Conservation (phyloP, 2,113 vertebrate species). For the Macrotus californicus region DNA sequence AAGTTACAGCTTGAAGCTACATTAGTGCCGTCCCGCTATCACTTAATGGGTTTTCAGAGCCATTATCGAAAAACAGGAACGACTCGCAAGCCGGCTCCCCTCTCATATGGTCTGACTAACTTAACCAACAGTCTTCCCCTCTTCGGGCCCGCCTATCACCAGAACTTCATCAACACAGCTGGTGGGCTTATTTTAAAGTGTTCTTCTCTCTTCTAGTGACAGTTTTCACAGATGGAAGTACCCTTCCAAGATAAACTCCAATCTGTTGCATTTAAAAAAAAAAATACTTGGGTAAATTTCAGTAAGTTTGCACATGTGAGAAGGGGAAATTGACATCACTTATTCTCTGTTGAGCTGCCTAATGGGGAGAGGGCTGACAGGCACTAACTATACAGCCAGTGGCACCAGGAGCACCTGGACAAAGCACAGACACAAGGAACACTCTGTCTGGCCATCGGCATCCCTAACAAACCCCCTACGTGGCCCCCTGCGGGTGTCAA, state of each 20-base stretch:
- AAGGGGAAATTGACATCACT: constrained; percentile 54
- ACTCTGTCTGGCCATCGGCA: background rate
- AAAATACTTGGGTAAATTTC: constrained; percentile 62
- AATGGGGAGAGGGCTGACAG: background rate
- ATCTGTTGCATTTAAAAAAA: constrained; percentile 72
- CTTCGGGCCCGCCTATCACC: constrained; percentile 53
- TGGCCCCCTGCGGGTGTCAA: background rate
- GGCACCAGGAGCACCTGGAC: background rate
- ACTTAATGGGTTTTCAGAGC: constrained; percentile 46
- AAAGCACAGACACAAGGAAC: background rate
- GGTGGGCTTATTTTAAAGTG: constrained; percentile 73
- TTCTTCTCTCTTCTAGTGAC: constrained; percentile 65
- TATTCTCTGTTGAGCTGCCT: constrained; percentile 23
- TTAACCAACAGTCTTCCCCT: constrained; percentile 61
- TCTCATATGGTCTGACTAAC: constrained; percentile 54
- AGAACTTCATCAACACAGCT: constrained; percentile 71
- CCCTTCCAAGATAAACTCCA: constrained; percentile 70
- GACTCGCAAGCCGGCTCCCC: constrained; percentile 15
- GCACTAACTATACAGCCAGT: constrained; percentile 16
- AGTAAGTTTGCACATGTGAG: constrained; percentile 58
- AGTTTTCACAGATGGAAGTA: constrained; percentile 73
- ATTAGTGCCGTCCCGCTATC: constrained; percentile 26
- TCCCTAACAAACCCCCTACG: background rate
- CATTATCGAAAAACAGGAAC: constrained; percentile 35
- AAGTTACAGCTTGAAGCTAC: constrained; percentile 30